phyloP scores from a whole-genome alignment of 2,113 vertebrate species.

The Salvelinus namaycush region DNA sequence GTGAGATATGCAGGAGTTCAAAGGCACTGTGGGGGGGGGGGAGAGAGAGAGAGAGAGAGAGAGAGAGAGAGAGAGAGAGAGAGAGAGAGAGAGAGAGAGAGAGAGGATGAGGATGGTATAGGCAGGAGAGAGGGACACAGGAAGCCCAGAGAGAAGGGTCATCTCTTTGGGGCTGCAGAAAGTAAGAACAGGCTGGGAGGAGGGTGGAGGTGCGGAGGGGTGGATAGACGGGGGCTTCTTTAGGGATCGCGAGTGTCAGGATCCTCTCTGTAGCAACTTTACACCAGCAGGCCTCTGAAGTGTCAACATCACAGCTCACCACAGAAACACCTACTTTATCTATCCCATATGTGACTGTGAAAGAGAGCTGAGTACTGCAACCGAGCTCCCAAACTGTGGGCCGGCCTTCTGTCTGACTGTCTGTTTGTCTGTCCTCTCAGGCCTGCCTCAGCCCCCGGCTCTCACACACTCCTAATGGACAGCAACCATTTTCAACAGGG shows the following conservation, averaged over 20 bases:
- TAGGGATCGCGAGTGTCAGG: constrained; percentile 6
- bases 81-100: neutral
- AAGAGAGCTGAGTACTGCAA: neutral
- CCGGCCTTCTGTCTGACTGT: neutral
- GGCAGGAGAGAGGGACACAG: constrained; percentile 6
- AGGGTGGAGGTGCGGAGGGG: neutral
- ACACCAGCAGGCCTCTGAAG: constrained; percentile 47
- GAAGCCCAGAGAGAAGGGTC: constrained; percentile 9
- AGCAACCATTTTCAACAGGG: neutral
- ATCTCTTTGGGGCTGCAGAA: neutral
- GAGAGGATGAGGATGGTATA: constrained; percentile 5
- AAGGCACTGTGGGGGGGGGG: constrained; percentile 13
- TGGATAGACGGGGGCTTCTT: neutral
- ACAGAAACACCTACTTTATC: constrained; percentile 56
- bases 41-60: neutral
- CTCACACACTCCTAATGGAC: constrained; percentile 39
- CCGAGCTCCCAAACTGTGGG: neutral
- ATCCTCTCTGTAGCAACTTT: constrained; percentile 43
- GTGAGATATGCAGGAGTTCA: constrained; percentile 46
- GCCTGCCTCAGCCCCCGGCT: neutral
- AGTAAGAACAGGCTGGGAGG: neutral
- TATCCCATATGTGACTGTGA: constrained; percentile 59
- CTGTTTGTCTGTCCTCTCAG: neutral
- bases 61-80: neutral
- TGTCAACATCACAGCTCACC: constrained; percentile 53